phyloP scores from a whole-genome alignment of 1,140 invertebrate genomes.

The Leptinotarsa lineolata region DNA sequence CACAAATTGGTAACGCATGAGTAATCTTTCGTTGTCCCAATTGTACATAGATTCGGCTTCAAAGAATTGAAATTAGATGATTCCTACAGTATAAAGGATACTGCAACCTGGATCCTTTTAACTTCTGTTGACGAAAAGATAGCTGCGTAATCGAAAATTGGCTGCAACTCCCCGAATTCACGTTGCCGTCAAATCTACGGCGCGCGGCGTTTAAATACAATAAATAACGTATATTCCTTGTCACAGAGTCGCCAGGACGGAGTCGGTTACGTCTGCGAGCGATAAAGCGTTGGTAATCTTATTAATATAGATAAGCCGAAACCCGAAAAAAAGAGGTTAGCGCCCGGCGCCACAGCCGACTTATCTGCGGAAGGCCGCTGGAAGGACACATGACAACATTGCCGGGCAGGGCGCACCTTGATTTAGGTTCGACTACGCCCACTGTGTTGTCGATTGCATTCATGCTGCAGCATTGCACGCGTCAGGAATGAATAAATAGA shows the following conservation, averaged over 20 bases:
- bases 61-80: too few relatives aligned
- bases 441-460: slow-evolving; percentile 8
- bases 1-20: too few relatives aligned
- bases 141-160: too few relatives aligned
- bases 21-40: too few relatives aligned
- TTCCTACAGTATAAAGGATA: too few relatives aligned
- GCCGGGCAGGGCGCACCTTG: slow-evolving; percentile 8
- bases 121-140: too few relatives aligned
- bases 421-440: slow-evolving; percentile 18
- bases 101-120: too few relatives aligned
- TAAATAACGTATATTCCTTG: too few relatives aligned
- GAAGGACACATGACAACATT: slow-evolving; percentile 19
- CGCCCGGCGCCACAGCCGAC: slow-evolving; percentile 12
- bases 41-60: too few relatives aligned
- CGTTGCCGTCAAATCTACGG: too few relatives aligned
- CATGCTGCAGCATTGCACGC: background rate
- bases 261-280: slow-evolving; percentile 10
- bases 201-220: too few relatives aligned
- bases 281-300: slow-evolving; percentile 20
- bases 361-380: slow-evolving; percentile 18
- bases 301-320: slow-evolving; percentile 18
- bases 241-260: slow-evolving; percentile 8
- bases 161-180: too few relatives aligned
- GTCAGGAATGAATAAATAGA: background rate
- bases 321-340: slow-evolving; percentile 9